These are phyloP conservation scores for Galemys pyrenaicus DNA, from an alignment of 2,113 vertebrate species.

Conservation along the genomic window DNA sequence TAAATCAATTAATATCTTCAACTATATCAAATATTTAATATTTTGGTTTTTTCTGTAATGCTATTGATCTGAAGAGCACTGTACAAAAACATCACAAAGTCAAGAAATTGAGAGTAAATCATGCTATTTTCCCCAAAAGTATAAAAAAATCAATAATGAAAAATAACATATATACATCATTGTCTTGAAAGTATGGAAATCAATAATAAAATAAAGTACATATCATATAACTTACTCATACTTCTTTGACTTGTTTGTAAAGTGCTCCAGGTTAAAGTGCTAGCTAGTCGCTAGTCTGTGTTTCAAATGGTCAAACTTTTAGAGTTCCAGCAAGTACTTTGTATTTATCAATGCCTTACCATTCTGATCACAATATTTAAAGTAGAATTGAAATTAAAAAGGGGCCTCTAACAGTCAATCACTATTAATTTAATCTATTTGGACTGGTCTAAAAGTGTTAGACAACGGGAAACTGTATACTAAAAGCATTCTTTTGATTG, in stretches of 20 bases:
- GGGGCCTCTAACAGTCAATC: neutral
- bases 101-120: neutral
- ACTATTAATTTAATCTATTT: constrained; percentile 56
- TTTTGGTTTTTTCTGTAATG: constrained; percentile 11
- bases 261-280: neutral
- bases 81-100: neutral
- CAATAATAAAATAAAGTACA: neutral
- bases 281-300: neutral
- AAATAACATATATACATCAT: neutral
- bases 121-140: neutral
- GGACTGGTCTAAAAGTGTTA: constrained; percentile 59
- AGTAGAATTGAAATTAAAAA: constrained; percentile 51
- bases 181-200: neutral
- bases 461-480: constrained; percentile 63
- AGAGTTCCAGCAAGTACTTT: neutral
- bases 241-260: constrained; percentile 5
- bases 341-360: constrained; percentile 22
- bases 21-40: neutral
- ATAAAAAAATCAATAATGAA: constrained; percentile 43
- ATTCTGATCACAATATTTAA: neutral
- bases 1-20: neutral
- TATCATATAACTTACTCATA: neutral
- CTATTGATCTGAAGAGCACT: neutral
- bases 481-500: constrained; percentile 75
- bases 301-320: constrained; percentile 20